Evolutionary conservation across 2,797 vertebrate genomes (phyloP).

Genomic region (Anolis apletophallus): DNA sequence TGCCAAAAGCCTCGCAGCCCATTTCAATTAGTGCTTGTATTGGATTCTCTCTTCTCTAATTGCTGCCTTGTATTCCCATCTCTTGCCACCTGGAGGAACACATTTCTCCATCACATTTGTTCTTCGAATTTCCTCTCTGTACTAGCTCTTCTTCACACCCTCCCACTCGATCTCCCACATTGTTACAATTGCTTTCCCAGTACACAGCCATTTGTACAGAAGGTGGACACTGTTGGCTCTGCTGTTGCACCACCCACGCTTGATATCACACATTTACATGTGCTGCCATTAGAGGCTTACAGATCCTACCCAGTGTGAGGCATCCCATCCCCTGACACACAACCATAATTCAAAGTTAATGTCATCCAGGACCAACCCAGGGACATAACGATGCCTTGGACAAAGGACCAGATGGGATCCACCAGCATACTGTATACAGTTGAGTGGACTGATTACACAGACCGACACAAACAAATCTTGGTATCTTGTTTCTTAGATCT

Average conservation of each 20-base stretch:
- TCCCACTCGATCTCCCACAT: conserved; percentile 59
- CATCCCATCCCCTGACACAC: not conserved
- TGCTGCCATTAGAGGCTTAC: not conserved
- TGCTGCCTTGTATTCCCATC: not conserved
- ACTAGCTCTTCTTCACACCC: conserved; percentile 43
- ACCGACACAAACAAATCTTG: too few species aligned
- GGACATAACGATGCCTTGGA: not conserved
- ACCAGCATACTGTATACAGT: not conserved
- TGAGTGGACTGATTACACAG: not conserved
- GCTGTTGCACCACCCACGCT: not conserved
- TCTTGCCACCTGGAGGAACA: conserved; percentile 8
- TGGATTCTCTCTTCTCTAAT: not conserved
- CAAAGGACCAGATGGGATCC: not conserved
- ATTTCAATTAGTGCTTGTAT: not conserved
- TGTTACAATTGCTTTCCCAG: conserved; percentile 21
- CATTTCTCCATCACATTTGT: not conserved
- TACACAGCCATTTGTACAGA: fast-evolving
- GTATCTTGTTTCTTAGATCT: too few species aligned
- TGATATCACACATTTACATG: not conserved
- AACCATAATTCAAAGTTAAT: not conserved
- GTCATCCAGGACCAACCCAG: not conserved
- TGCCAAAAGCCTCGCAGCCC: not conserved
- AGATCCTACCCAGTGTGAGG: not conserved
- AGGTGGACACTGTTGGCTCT: fast-evolving
- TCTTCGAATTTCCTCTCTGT: conserved; percentile 40